These are phyloP conservation scores for Cuniculus paca DNA, from an alignment of 2,797 vertebrate species.

Conservation along the genomic window DNA sequence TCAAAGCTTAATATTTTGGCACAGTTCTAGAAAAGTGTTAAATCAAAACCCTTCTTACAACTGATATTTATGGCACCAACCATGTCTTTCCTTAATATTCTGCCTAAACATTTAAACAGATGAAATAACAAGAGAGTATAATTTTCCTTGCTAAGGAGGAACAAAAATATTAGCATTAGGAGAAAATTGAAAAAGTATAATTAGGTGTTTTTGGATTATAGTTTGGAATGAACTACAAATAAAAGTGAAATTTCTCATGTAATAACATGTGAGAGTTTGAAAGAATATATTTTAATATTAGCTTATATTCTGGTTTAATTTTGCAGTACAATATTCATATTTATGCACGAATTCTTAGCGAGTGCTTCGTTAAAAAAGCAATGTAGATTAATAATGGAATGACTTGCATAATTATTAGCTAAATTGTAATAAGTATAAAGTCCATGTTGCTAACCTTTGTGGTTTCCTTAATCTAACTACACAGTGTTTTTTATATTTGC, in stretches of 20 bases:
- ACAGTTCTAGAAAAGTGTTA: slow-evolving; percentile 62
- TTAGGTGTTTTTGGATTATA: slow-evolving; percentile 56
- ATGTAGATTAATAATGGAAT: slow-evolving; percentile 39
- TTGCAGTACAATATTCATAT: slow-evolving; percentile 63
- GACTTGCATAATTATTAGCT: neutral
- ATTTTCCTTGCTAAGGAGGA: slow-evolving; percentile 79
- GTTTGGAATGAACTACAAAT: slow-evolving; percentile 60
- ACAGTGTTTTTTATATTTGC: neutral
- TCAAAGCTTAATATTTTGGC: slow-evolving; percentile 73
- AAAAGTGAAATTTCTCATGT: slow-evolving; percentile 30
- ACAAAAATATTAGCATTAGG: slow-evolving; percentile 73
- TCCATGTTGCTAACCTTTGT: neutral
- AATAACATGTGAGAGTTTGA: slow-evolving; percentile 24
- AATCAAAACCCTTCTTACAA: slow-evolving; percentile 69
- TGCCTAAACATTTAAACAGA: slow-evolving; percentile 78
- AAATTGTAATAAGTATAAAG: neutral
- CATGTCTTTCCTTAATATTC: slow-evolving; percentile 83
- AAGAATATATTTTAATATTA: slow-evolving; percentile 71
- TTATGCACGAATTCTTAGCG: slow-evolving; percentile 65
- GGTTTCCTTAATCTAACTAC: neutral
- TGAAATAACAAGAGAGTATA: slow-evolving; percentile 85
- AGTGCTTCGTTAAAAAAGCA: slow-evolving; percentile 67
- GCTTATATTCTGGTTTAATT: slow-evolving; percentile 52
- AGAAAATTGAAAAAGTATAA: slow-evolving; percentile 69
- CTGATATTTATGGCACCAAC: slow-evolving; percentile 80